These are phyloP conservation scores for Rhinichthys osculus DNA, from an alignment of 2,797 vertebrate genomes.

Conservation along the genomic window DNA sequence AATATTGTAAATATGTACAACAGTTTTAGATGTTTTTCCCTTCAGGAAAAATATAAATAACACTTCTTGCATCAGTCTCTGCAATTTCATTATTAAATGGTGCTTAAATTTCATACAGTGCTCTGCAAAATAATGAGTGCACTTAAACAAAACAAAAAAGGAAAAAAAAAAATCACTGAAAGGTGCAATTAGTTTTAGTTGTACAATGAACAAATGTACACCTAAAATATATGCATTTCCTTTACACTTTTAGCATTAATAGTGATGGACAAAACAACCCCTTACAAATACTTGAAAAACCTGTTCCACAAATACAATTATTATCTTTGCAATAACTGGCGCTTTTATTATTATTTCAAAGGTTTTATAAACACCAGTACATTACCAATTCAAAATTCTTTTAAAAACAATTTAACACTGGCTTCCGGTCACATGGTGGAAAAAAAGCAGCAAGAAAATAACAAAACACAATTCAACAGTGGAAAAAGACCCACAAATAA, in stretches of 20 bases:
- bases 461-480: slow-evolving; percentile 5
- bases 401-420: slow-evolving; percentile 17
- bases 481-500: background rate
- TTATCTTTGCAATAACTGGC: slow-evolving; percentile 2
- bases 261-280: slow-evolving; percentile 10
- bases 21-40: slow-evolving; percentile 89
- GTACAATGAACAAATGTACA: slow-evolving; percentile 48
- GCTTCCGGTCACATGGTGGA: background rate
- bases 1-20: slow-evolving; percentile 86
- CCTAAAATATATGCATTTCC: slow-evolving; percentile 14
- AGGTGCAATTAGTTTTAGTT: slow-evolving; percentile 49
- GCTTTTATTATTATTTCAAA: background rate
- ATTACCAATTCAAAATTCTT: slow-evolving; percentile 10
- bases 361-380: slow-evolving; percentile 38
- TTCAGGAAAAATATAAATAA: slow-evolving; percentile 99
- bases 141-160: slow-evolving; percentile 24
- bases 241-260: slow-evolving; percentile 18
- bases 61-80: slow-evolving; percentile 84
- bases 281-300: slow-evolving; percentile 19
- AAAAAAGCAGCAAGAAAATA: background rate
- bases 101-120: slow-evolving; percentile 93
- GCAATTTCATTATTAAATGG: slow-evolving; percentile 86
- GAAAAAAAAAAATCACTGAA: slow-evolving; percentile 2
- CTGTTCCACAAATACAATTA: slow-evolving; percentile 14
- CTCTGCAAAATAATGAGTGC: slow-evolving; percentile 60